Evolutionary conservation across 2,113 vertebrate genomes (phyloP).

Genomic region (Menura novaehollandiae): DNA sequence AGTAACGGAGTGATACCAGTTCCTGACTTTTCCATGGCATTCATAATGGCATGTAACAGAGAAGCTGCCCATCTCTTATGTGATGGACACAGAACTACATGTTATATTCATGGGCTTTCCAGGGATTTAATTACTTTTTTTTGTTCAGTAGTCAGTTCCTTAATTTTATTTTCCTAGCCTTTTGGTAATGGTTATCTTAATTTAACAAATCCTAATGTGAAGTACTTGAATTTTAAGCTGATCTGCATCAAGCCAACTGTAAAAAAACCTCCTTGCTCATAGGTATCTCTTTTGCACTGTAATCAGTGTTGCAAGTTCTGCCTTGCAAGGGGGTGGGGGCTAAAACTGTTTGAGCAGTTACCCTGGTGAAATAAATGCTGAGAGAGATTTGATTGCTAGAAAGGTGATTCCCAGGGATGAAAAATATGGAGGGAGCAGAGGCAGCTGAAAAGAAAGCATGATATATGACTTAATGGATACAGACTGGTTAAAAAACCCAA

Average conservation of each 20-base stretch:
- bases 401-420: not conserved
- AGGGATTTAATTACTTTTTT: not conserved
- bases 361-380: not conserved
- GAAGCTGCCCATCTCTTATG: not conserved
- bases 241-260: not conserved
- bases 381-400: not conserved
- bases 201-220: not conserved
- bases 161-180: not conserved
- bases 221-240: not conserved
- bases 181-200: not conserved
- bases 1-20: not conserved
- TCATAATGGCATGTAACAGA: not conserved
- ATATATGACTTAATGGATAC: not conserved
- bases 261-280: not conserved
- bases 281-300: not conserved
- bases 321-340: rapidly evolving
- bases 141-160: not conserved
- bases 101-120: not conserved
- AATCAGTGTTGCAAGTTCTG: not conserved
- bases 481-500: not conserved
- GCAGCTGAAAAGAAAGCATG: not conserved
- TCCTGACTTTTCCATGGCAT: not conserved
- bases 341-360: not conserved
- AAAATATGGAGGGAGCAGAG: not conserved
- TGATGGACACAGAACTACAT: not conserved